Percentiles rank a stretch among this genome's conserved stretches.
phyloP scores from a whole-genome alignment of 2,113 vertebrate species.

The Apteryx owenii region DNA sequence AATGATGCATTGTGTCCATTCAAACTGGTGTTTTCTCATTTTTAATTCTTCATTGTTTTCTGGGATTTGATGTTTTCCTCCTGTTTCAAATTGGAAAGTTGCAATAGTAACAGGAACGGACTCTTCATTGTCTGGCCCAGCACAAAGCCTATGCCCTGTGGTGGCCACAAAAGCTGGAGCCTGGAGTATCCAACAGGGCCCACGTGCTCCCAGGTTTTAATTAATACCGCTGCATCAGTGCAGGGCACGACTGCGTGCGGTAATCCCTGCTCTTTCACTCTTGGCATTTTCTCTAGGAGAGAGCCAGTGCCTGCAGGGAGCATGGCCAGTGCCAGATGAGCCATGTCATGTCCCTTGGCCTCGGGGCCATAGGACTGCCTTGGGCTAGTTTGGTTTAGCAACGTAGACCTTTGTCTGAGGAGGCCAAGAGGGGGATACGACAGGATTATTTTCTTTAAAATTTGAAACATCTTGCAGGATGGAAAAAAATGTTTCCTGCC shows the following conservation, averaged over 20 bases:
- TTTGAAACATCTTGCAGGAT: not conserved
- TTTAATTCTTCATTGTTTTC: not conserved
- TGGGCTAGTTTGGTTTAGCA: not conserved
- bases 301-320: not conserved
- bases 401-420: not conserved
- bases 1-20: not conserved
- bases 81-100: not conserved
- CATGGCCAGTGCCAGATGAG: not conserved
- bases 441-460: not conserved
- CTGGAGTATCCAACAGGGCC: not conserved
- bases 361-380: not conserved
- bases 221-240: not conserved
- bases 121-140: not conserved
- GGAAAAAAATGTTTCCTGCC: not conserved
- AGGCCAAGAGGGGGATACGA: not conserved
- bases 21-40: not conserved
- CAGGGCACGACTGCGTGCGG: accelerated
- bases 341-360: not conserved
- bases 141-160: not conserved
- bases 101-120: not conserved
- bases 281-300: not conserved
- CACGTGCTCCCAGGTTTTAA: not conserved
- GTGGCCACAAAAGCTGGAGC: not conserved
- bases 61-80: not conserved
- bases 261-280: not conserved